Base-by-base conservation (phyloP, 2,113 vertebrate species). In the Malurus cyaneus region DNA sequence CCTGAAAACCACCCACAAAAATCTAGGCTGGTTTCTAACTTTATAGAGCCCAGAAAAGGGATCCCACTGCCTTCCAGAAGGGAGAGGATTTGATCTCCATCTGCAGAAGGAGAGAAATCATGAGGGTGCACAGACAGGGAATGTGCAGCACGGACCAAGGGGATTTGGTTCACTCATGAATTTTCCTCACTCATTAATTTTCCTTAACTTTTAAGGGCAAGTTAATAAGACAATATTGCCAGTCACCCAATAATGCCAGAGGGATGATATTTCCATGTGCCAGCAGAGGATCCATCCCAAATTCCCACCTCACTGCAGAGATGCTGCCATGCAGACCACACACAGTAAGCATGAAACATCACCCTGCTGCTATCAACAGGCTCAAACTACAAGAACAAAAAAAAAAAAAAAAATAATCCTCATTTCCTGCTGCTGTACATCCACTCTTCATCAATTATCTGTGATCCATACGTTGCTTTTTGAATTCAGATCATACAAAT, bases 371-470 rank as follows among this genome's bases (percentile, higher is more conserved):
- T 69, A 21, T 13, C 80, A 70, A 70, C 54, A 57, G 67, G 17
- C 50, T 83, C 62, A 26, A 61, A 44, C 59, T 31, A 46, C 36
- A 64, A 73, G 56, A 80, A 66, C 46, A 2, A 47, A 84, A 91
- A 66, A 61, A 88, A 85, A 60, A 54, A 56, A 67, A 46, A n/a
- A 61, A 87, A 71, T 65, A 64, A 29, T 5, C 23, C 41, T 86
- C 56, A 83, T 93, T 95, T 94, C 88, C 93, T 94, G 67, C 76
- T 60, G 72, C 82, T 67, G 81, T 56, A 83, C 80, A 70, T 83
- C 39, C 72, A 74, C 60, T 96, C 82, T 92, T 86, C 94, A 96
- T 94, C 95, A 96, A 93, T 96, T 95, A 96, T 70, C 92, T 67
- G 52, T 80, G 92, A 96, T 95, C 95, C 79, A 95, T 94, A 91